phyloP scores from a whole-genome alignment of 2,888 invertebrate genomes.

The Beris chalybata region DNA sequence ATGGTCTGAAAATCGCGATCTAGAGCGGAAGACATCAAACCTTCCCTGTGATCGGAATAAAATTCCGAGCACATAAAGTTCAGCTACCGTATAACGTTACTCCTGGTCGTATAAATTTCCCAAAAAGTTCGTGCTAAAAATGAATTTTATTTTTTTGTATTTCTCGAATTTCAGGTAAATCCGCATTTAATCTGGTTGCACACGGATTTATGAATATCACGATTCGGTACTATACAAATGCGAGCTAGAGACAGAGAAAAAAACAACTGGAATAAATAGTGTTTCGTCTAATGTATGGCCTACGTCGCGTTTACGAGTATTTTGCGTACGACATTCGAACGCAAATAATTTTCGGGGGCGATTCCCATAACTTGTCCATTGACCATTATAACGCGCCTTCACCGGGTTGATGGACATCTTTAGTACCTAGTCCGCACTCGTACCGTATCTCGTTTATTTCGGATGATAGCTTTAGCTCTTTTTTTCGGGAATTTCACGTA shows the following conservation, averaged over 20 bases:
- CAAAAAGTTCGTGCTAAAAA: slow-evolving; percentile 25
- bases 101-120: slow-evolving; percentile 19
- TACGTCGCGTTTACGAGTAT: not conserved
- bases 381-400: slow-evolving; percentile 24
- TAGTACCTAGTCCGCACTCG: slow-evolving; percentile 4
- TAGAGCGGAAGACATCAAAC: slow-evolving; percentile 30
- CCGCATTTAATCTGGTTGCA: slow-evolving; percentile 16
- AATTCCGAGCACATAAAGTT: slow-evolving; percentile 29
- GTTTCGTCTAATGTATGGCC: not conserved
- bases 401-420: slow-evolving; percentile 28
- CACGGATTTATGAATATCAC: slow-evolving; percentile 25
- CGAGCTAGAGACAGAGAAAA: not conserved
- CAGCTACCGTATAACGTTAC: slow-evolving; percentile 31
- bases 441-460: slow-evolving; percentile 10
- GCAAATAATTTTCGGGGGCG: slow-evolving; percentile 21
- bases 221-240: slow-evolving; percentile 3
- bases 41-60: slow-evolving; percentile 11
- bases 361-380: slow-evolving; percentile 22
- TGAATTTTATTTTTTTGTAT: slow-evolving; percentile 5
- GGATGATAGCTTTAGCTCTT: slow-evolving; percentile 11
- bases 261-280: not conserved
- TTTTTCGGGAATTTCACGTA: slow-evolving; percentile 27
- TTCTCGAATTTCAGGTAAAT: slow-evolving; percentile 26
- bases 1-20: slow-evolving; percentile 23
- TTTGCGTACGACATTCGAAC: slow-evolving; percentile 3